Base-by-base conservation (phyloP, 1,140 invertebrate species). In the Hylyphantes graminicola region DNA sequence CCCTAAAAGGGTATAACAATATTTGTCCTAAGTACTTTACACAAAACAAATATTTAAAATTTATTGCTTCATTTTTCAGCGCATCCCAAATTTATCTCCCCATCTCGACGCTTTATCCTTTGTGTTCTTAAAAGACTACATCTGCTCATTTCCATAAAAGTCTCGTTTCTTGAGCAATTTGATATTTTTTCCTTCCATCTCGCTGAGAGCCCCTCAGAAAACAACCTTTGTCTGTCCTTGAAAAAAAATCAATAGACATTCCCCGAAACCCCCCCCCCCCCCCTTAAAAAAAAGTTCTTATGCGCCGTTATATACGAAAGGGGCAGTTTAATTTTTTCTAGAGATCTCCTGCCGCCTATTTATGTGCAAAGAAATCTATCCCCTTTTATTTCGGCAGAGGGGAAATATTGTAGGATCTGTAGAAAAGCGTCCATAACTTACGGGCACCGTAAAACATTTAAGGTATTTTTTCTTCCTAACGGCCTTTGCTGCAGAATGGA, bases 311-410 rank as follows among this genome's bases (percentile, higher is more conserved):
- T 83, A 75, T 83, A 64, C 70, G 70, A 83, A 83, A 83, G 68
- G 53, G 72, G 80, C 80, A 75, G 70, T 83, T 83, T 74, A 83
- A 83, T 83, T 83, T 83, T 83, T 82, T 74, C 10, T 54, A 48
- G 70, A 74, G 59, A 65, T 83, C 72, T 83, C 80, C 65, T 12
- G 61, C 59, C 55, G 70, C 80, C 80, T 70, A 83, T 83, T 83
- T 83, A 83, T 83, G 80, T 83, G 80, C 72, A 55, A 83, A 83
- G 80, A 83, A 83, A 75, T 83, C 70, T 74, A 75, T 83, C 72
- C 80, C 70, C 57, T 74, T 83, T 75, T 75, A 83, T 83, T 75
- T 75, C 80, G 55, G 61, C 70, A 19, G 59, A 83, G 70, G 72
- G 80, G 13, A 74, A 83, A 65, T 74, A 83, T 74, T 83, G 79